Evolutionary conservation across 2,113 vertebrate genomes (phyloP), one percentile per base, ranked within the genome.

Genomic region (Colaptes auratus): DNA sequence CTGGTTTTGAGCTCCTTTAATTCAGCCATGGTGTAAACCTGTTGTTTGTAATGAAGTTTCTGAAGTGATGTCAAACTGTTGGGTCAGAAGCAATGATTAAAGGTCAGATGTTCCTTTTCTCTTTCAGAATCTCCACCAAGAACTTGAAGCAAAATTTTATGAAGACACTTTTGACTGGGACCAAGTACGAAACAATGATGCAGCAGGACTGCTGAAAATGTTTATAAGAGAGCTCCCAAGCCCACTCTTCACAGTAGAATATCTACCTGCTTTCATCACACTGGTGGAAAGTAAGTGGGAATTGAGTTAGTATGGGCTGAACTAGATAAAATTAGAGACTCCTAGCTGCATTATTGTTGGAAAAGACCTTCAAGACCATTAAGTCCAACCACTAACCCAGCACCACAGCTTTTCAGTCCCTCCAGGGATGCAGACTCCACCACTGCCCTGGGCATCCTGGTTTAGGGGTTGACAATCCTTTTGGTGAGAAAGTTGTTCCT

Each of bases 201-300:
- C 99, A 27, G 98, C 99, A 0, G 98, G 99, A 33, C 97, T 99
- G 95, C 94, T 99, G 84, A 99, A 99, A 97, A 98, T 99, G 77
- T 99, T 99, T 93, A 99, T 99, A 96, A 97, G 99, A 92, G 99
- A 99, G 81, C 97, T 99, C 39, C 99, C 99, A 7, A 98, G 97
- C 52, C 98, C 99, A 12, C 97, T 99, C 46, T 98, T 99, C 93
- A 99, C 99, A 5, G 97, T 98, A 92, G 98, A 99, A 60, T 99
- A 99, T 81, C 97, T 99, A 39, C 98, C 98, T 30, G 98, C 98
- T 80, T 99, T 99, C 97, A 97, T 98, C 94, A 96, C 91, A 0
- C 96, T 98, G 8, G 97, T 99, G 75, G 98, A 99, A 97, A 98
- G 99, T 99, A 98, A 21, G 98, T 98, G 48, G 72, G 85, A 75